Evolutionary conservation across 2,797 vertebrate species (phyloP), one percentile per base, ranked within the genome.

Genomic region (Morelia viridis): DNA sequence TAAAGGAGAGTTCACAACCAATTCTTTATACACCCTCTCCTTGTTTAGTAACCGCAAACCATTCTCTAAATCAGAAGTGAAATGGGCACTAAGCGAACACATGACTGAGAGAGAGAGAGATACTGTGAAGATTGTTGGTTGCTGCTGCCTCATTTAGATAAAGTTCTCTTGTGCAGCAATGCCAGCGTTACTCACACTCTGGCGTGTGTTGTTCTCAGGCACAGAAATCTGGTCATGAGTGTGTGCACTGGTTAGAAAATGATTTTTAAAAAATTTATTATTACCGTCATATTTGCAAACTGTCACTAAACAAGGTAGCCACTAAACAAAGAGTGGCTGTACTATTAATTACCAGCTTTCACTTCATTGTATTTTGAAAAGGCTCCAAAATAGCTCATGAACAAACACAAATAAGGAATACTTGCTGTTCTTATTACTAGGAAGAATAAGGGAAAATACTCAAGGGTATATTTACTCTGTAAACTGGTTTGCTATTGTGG

Each of bases 401-500:
- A 31, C 15, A 50, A 89, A 76, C 31, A n/a, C 6, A 17, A n/a
- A 11, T 6, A 84, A 22, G 50, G 22, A 56, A 85, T 15, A 24
- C 9, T 46, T 46, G 46, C 9, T 41, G 17, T 22, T 57, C 61
- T 58, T 68, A 57, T 17, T 26, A 46, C 19, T n/a, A 86, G 60
- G 9, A 86, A 12, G 2, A 92, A 85, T 68, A 58, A 15, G 17
- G 26, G 19, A 24, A 80, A 13, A 19, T 41, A 11, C 26, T 87
- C 61, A 50, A n/a, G 28, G 92, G 92, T 91, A 83, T 94, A 96
- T 98, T 97, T 93, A 99, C 99, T 97, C 99, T 98, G 95, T 99
- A 99, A 71, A 99, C 99, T 84, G 99, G 99, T 96, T 99, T 99
- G 93, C 99, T 99, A 96, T 99, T 99, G 97, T 98, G 99, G 97